Evolutionary conservation across 23 tunicate genomes (phyloP).

Genomic region (Botrylloides violaceus): DNA sequence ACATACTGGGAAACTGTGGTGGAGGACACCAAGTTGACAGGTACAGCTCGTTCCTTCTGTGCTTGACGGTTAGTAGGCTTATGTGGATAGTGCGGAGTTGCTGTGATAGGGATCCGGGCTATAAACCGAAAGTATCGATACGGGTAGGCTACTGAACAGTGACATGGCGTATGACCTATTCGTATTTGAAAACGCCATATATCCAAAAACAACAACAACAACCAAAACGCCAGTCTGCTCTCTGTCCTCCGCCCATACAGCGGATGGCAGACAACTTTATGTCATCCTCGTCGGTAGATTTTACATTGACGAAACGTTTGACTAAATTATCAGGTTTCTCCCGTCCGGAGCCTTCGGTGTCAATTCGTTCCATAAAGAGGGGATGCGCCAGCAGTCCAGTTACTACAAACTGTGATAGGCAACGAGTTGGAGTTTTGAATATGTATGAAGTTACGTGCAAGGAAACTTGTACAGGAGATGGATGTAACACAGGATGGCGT

Average conservation of each 20-base stretch:
- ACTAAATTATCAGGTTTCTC: background rate
- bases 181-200: no score
- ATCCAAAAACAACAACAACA: no score
- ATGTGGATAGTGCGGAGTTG: no score
- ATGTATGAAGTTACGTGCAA: slow-evolving; percentile 25
- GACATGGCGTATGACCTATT: no score
- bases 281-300: no score
- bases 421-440: slow-evolving; percentile 12
- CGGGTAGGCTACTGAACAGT: no score
- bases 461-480: slow-evolving; percentile 33
- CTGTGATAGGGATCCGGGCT: no score
- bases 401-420: background rate
- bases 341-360: slow-evolving; percentile 3
- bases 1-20: slow-evolving; percentile 17
- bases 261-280: no score
- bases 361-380: slow-evolving; percentile 7
- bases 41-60: background rate
- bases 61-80: no score
- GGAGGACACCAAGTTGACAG: background rate
- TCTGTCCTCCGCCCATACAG: no score
- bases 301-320: slow-evolving; percentile 12
- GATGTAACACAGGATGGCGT: slow-evolving; percentile 54
- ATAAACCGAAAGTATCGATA: no score
- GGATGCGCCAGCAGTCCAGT: slow-evolving; percentile 16
- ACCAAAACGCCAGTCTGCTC: no score